These are phyloP conservation scores for Chaunax sp. DNA, from an alignment of 2,797 vertebrate genomes.

Conservation along the genomic window DNA sequence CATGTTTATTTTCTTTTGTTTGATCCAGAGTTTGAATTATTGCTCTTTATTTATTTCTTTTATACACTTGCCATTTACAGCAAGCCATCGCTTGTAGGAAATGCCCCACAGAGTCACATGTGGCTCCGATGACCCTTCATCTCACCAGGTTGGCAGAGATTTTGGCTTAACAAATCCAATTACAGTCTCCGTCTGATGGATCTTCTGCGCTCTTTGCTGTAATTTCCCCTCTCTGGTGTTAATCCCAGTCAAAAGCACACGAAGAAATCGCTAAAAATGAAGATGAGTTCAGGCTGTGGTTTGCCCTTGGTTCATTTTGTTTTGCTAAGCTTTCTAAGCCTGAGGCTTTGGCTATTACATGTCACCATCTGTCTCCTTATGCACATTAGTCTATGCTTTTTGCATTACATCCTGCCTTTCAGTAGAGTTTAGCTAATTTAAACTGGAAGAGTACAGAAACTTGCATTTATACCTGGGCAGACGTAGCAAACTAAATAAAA, in stretches of 20 bases:
- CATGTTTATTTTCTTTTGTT: not conserved
- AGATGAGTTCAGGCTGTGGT: conserved; percentile 43
- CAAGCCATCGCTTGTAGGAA: not conserved
- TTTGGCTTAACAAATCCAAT: conserved; percentile 15
- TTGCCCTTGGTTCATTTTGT: conserved; percentile 52
- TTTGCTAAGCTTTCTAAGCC: conserved; percentile 55
- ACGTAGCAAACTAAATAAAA: not conserved
- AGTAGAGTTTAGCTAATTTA: conserved; percentile 13
- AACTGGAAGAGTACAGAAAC: conserved; percentile 17
- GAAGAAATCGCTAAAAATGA: conserved; percentile 25
- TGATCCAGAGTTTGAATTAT: not conserved
- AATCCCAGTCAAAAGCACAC: conserved; percentile 34
- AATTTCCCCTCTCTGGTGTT: conserved; percentile 39
- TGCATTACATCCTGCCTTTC: conserved; percentile 20
- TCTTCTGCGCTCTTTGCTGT: conserved; percentile 20
- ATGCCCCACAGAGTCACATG: not conserved
- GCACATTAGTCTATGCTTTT: conserved; percentile 42
- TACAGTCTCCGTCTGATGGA: conserved; percentile 5
- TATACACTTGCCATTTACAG: not conserved
- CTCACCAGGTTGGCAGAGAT: conserved; percentile 3
- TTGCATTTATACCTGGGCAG: not conserved
- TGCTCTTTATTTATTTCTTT: not conserved
- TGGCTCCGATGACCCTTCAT: conserved; percentile 2
- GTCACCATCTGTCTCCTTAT: conserved; percentile 65
- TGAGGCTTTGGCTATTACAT: conserved; percentile 56